Base-by-base conservation (phyloP, 2,888 invertebrate species). In the Tribolium freemani region DNA sequence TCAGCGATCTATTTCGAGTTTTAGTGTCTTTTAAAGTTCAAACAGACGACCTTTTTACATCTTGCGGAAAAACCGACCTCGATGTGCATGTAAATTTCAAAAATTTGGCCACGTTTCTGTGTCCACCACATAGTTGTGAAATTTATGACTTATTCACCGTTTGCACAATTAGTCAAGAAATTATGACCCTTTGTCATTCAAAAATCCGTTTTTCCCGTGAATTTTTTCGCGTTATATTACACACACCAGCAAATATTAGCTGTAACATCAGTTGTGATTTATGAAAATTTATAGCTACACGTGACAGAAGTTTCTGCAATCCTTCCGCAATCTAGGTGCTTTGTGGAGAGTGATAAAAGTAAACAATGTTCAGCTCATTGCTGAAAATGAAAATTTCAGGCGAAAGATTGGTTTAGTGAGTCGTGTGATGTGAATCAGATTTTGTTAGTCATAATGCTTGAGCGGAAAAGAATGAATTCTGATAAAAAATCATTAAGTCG, bases 241-340 rank as follows among this genome's bases (percentile, higher is more conserved):
- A 44, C 58, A 58, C 58, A 58, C 16, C 3, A 13, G n/a, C 26
- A 64, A 64, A 64, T 64, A 51, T 64, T 64, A 64, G 63, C 63
- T 51, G 13, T 26, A 60, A 48, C 26, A 46, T 60, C 51, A 9
- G 38, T 4, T n/a, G 53, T 64, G 21, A 66, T 66, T 66, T 66
- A 66, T 46, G 53, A 66, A 54, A 45, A 66, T 66, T 66, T 66
- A 66, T 26, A 3, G 13, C 10, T 50, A 26, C 50, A 50, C 61
- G 61, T 61, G 61, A 60, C 45, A 46, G 44, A 44, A 48, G 13
- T 16, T 11, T 57, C 8, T 20, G 48, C 44, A 16, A 57, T 48
- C 16, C 48, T 20, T 60, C 45, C 11, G 45, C 8, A 45, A 45
- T 45, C 11, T 16, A 48, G 16, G 21, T 53, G 38, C 38, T 38